Percentiles rank a stretch among this genome's conserved stretches.
These are phyloP conservation scores for Pomatorhinus ruficollis DNA, from an alignment of 2,113 vertebrate species.

Conservation along the genomic window DNA sequence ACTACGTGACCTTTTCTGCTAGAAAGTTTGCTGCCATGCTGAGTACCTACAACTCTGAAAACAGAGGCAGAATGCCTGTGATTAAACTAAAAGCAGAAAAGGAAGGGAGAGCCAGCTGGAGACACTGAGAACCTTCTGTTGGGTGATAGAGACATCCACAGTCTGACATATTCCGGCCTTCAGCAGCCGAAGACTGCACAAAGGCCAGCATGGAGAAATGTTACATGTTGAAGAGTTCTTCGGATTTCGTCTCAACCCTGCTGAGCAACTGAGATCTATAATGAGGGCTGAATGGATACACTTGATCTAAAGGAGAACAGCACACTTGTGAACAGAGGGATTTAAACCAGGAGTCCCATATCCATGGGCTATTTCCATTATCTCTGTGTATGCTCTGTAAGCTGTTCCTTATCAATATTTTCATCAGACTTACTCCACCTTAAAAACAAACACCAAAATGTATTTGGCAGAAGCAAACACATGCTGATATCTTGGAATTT, in stretches of 20 bases:
- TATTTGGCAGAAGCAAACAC: not conserved
- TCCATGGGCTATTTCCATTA: not conserved
- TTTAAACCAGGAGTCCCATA: not conserved
- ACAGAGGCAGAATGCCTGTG: not conserved
- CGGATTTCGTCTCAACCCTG: not conserved
- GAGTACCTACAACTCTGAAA: not conserved
- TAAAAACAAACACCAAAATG: not conserved
- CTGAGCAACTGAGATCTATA: not conserved
- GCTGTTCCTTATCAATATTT: not conserved
- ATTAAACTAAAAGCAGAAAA: not conserved
- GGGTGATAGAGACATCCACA: not conserved
- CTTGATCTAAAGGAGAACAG: not conserved
- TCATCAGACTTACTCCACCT: not conserved
- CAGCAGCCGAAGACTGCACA: fast-evolving
- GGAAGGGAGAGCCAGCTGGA: not conserved
- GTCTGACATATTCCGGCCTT: not conserved
- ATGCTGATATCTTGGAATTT: not conserved
- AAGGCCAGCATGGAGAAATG: not conserved
- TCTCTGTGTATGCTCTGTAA: not conserved
- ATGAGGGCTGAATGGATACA: not conserved
- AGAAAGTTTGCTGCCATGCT: not conserved
- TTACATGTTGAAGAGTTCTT: not conserved
- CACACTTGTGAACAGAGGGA: not conserved
- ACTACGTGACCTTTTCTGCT: not conserved
- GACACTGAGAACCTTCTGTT: not conserved